Percentiles rank a stretch among this genome's conserved stretches.
Evolutionary conservation across 92 coral and sea anemone genomes (phyloP).

Genomic region (Porites evermanni): DNA sequence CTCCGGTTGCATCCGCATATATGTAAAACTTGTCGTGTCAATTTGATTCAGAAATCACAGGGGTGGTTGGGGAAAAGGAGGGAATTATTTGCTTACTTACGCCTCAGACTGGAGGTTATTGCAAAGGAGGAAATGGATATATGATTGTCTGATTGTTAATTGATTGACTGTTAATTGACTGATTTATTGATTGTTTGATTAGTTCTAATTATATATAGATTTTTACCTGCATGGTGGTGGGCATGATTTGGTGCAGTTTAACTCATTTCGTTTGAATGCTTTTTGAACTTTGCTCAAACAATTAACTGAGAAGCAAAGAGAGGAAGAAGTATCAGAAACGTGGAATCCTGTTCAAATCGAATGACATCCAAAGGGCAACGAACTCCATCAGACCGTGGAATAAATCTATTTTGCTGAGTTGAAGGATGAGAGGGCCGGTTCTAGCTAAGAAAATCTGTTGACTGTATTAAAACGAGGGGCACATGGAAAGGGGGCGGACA

Average conservation of each 20-base stretch:
- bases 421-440: too few species aligned
- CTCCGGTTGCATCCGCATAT: too few species aligned
- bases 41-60: too few species aligned
- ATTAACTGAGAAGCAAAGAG: slow-evolving; percentile 24
- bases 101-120: neutral
- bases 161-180: neutral
- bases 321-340: neutral
- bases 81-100: too few species aligned
- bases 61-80: too few species aligned
- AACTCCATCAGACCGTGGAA: too few species aligned
- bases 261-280: slow-evolving; percentile 41
- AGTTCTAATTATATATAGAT: neutral
- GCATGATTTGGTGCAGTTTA: slow-evolving; percentile 56
- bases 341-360: neutral
- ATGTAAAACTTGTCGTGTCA: too few species aligned
- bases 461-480: too few species aligned
- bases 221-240: slow-evolving; percentile 68
- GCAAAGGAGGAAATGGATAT: neutral
- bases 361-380: too few species aligned
- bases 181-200: slow-evolving; percentile 5
- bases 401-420: too few species aligned
- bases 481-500: too few species aligned
- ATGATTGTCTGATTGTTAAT: neutral
- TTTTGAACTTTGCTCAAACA: slow-evolving; percentile 55
- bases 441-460: too few species aligned